Evolutionary conservation across 2,888 invertebrate genomes (phyloP).

Genomic region (Timema cristinae): DNA sequence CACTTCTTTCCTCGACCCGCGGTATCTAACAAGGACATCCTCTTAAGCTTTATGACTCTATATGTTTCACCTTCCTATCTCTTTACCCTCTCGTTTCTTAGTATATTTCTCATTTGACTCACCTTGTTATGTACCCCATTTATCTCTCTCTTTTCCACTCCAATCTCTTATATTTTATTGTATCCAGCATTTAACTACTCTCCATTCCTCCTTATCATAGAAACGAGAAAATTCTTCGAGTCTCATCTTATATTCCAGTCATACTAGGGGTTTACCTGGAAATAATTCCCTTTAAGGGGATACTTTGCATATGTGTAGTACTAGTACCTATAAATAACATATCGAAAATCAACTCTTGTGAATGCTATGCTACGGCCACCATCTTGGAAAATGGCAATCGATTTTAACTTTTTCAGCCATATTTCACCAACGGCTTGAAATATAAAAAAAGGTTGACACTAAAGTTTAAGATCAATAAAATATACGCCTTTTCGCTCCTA

Average conservation of each 20-base stretch:
- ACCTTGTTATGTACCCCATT: slow-evolving; percentile 8
- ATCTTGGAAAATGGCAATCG: neutral
- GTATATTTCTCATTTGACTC: neutral
- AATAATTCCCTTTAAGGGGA: slow-evolving; percentile 11
- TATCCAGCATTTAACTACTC: neutral
- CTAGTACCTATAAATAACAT: slow-evolving; percentile 6
- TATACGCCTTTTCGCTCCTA: neutral
- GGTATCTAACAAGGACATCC: too few species aligned
- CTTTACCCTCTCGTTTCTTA: neutral
- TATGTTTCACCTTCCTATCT: neutral
- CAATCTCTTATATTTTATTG: slow-evolving; percentile 9
- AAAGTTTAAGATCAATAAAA: neutral
- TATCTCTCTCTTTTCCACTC: slow-evolving; percentile 13
- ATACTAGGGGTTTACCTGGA: neutral
- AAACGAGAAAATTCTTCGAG: neutral
- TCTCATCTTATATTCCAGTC: neutral
- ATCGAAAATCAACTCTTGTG: neutral
- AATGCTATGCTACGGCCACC: neutral
- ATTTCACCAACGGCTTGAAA: neutral
- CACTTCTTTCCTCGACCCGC: too few species aligned
- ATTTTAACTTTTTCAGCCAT: neutral
- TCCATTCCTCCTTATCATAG: neutral
- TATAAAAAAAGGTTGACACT: neutral
- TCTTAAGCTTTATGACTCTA: too few species aligned
- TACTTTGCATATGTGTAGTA: neutral